Conservation (phyloP, 2,797 vertebrate genomes). For the Syndactyla subalaris region DNA sequence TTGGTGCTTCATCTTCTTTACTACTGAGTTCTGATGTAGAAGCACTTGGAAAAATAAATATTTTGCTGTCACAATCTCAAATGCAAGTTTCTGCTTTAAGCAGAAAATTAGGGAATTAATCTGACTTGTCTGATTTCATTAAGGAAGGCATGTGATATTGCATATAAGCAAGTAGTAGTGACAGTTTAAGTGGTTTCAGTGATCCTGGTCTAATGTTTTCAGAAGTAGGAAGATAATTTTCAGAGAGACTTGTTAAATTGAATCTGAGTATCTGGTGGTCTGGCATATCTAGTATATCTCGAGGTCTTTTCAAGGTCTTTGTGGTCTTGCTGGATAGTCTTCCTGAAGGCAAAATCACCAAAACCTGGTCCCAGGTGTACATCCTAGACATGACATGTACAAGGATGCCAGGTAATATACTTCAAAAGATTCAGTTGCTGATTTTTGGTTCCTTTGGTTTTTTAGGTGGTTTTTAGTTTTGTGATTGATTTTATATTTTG, state of each 20-base stretch:
- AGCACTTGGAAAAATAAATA: not conserved
- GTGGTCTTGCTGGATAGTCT: not conserved
- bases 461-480: not conserved
- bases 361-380: not conserved
- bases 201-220: not conserved
- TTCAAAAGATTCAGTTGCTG: not conserved
- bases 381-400: no score
- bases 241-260: not conserved
- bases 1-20: not conserved
- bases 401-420: not conserved
- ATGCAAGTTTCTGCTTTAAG: not conserved
- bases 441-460: not conserved
- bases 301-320: not conserved
- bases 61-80: not conserved
- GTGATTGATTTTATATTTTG: not conserved
- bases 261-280: not conserved
- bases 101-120: not conserved
- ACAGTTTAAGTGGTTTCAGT: not conserved
- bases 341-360: not conserved
- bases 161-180: not conserved
- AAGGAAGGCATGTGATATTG: not conserved
- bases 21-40: not conserved
- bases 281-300: not conserved
- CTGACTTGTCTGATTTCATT: conserved; percentile 2
- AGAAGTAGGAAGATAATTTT: not conserved